Percentiles rank a stretch among this genome's conserved stretches.
phyloP scores from a whole-genome alignment of 37 sponge, comb jelly and placozoan species.

The Halichondria panicea region DNA sequence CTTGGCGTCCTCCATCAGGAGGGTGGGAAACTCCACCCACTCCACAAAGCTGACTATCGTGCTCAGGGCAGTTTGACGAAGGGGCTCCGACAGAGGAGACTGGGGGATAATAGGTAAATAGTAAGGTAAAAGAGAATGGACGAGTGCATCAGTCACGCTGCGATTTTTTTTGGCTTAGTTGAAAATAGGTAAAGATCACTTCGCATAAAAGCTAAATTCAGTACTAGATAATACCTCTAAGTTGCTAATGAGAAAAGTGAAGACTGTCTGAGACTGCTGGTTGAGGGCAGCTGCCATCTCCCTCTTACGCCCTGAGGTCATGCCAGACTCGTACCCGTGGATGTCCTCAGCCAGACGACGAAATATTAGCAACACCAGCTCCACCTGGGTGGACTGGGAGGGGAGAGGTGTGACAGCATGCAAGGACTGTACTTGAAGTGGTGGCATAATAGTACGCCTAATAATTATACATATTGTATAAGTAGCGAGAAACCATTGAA shows the following conservation, averaged over 20 bases:
- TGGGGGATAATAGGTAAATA: background rate
- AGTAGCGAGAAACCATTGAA: too few relatives aligned
- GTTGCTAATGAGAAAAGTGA: conserved; percentile 29
- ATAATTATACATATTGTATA: too few relatives aligned
- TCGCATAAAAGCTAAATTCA: background rate
- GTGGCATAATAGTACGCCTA: too few relatives aligned
- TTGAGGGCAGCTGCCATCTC: conserved; percentile 40
- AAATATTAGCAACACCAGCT: conserved; percentile 42
- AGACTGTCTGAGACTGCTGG: background rate
- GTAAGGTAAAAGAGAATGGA: background rate
- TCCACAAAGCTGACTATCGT: conserved; percentile 32
- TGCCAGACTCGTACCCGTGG: conserved; percentile 1
- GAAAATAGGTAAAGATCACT: background rate
- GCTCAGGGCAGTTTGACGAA: conserved; percentile 28
- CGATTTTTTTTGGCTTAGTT: background rate
- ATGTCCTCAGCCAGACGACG: conserved; percentile 58
- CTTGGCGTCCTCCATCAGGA: conserved; percentile 30
- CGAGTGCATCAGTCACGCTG: background rate
- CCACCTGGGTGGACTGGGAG: conserved; percentile 29
- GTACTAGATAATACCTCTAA: conserved; percentile 37
- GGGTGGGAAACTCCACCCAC: conserved; percentile 28
- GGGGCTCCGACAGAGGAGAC: background rate
- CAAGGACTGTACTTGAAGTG: background rate
- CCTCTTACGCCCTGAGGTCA: conserved; percentile 12
- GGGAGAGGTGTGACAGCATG: background rate